Base-by-base conservation (phyloP, 2,888 invertebrate species). In the Eilema depressum region DNA sequence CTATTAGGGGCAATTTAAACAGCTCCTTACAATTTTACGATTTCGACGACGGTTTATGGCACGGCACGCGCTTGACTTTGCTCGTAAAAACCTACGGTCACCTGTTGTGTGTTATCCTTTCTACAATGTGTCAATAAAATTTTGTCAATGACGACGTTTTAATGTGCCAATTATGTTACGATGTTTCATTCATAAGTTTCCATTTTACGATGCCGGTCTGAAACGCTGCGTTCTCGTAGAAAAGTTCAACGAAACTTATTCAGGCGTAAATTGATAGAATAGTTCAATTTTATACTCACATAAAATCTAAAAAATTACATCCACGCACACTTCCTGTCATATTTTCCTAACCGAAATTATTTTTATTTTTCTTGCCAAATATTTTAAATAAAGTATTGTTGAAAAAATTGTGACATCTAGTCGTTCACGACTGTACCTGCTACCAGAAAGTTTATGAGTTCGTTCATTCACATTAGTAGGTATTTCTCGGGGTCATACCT, bases 11-110 rank as follows among this genome's bases (percentile, higher is more conserved):
- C 90, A 90, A 89, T 91, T 91, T 90, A 90, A 90, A 89, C 86
- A 88, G 86, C 88, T 89, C 87, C 89, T 91, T 90, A 90, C 88
- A 86, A 88, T 89, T 92, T 91, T 91, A 92, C 90, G 92, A 91
- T 89, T 92, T 91, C 83, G 86, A 88, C 90, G 91, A 83, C 88
- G 84, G 87, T 90, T 90, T 90, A 90, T 88, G 85, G 87, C 85
- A 76, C 81, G 87, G 86, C 92, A 91, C 92, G 91, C 89, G 92
- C 88, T 86, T 84, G 81, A 86, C 82, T 88, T 86, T 81, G 91
- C 84, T 91, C 92, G 92, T 94, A 94, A 92, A 91, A 93, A 92
- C 88, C 88, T 89, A 86, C 91, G 92, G 94, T 94, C 94, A 94
- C 94, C 94, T 94, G 94, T 93, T 93, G 93, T 90, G 80, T 85